Base-by-base conservation (phyloP, 2,888 invertebrate species). In the Aphrophora alni region DNA sequence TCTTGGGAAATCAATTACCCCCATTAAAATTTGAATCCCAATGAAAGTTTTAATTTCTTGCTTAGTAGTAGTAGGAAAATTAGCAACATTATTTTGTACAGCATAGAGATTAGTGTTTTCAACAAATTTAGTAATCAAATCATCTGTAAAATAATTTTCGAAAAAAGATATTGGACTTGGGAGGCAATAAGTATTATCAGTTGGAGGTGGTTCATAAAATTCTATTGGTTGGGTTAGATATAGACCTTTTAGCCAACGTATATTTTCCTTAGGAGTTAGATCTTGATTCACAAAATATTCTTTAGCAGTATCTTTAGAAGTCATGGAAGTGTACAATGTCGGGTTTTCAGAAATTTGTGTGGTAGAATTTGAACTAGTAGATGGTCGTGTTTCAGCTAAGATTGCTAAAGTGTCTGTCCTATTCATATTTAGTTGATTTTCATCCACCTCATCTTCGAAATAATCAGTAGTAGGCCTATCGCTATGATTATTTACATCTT, bases 1-100 rank as follows among this genome's bases (percentile, higher is more conserved):
- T 76, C 85, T 80, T 2, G 83, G 84, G 78, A 85, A 85, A 77
- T 83, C 82, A 17, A 81, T 74, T 70, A 83, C 85, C 38, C 85
- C 84, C 83, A 85, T 85, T 17, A 83, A 10, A 38, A 85, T 81
- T 75, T 84, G 84, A 24, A 85, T 79, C 14, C 84, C 84, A n/a
- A 85, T 78, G 75, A 85, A 83, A 12, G 68, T 79, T 78, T 82
- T 81, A 51, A 85, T 70, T 82, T 85, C 84, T 68, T 82, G 27
- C 21, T 38, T 27, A 38, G 75, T 75, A 27, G 44, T 44, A 24
- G 51, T 17, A 38, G 38, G 38, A 28, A 75, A 75, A 51, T 75
- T 38, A 14, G 75, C 44, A 14, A 75, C 75, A 75, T 75, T 75
- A 14, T 75, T 51, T 17, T 24, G 24, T 44, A 25, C 44, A 25